A percentile compares a stretch with the other conserved stretches of the same genome.
Evolutionary conservation across 1,140 invertebrate species (phyloP).

Genomic region (Gryllus bimaculatus): DNA sequence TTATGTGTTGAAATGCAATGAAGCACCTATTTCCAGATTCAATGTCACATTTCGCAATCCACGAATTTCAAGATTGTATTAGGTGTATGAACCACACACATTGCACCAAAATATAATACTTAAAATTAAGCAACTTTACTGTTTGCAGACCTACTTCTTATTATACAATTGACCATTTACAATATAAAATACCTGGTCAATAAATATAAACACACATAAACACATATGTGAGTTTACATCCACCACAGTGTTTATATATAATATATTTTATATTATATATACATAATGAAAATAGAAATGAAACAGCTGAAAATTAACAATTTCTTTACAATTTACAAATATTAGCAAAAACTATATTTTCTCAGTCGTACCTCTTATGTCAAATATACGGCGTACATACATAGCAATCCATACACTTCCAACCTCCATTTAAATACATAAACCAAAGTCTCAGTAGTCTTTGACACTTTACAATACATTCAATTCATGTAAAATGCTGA

Average conservation of each 20-base stretch:
- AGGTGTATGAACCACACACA: slow-evolving; percentile 9
- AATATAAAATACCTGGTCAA: background rate
- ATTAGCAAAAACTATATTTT: background rate
- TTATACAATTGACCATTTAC: background rate
- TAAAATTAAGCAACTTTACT: background rate
- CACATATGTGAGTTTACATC: background rate
- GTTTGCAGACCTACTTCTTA: background rate
- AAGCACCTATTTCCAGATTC: background rate
- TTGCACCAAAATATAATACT: background rate
- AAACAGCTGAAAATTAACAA: background rate
- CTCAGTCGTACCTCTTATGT: background rate
- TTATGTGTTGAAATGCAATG: background rate
- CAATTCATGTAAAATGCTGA: background rate
- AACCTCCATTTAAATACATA: background rate
- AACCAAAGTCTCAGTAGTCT: background rate
- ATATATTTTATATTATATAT: background rate
- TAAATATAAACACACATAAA: background rate
- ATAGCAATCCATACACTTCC: background rate
- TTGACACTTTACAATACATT: background rate
- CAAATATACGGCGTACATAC: background rate
- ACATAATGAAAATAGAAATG: background rate
- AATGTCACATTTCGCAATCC: background rate
- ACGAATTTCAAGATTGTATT: background rate
- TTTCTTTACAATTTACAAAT: background rate
- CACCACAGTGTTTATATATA: background rate